Evolutionary conservation across 2,113 vertebrate species (phyloP), one percentile per base, ranked within the genome.

Genomic region (Gobius niger): DNA sequence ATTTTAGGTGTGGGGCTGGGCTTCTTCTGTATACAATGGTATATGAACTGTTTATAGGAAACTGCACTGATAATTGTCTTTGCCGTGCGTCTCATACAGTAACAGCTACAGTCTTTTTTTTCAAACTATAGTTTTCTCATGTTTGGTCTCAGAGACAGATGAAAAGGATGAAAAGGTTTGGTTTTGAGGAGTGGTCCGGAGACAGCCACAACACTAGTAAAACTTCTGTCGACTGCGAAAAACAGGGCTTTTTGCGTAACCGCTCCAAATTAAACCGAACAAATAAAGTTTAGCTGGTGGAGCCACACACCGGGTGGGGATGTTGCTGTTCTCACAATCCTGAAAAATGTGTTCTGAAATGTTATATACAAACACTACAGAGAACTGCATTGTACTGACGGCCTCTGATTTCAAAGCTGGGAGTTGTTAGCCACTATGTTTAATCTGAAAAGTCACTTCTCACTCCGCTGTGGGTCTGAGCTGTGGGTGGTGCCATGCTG

Each of bases 401-500:
- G 34, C 19, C 8, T n/a, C 16, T 53, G 68, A 44, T 77, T 72
- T 47, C 1, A 47, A 68, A 19, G 49, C 18, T 41, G 63, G 68
- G 51, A 1, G 18, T 68, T 63, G 71, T 66, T 57, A 44, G 62
- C 47, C 6, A 15, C 47, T 15, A 60, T 47, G 9, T 72, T 63
- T 67, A 70, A 78, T 47, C 63, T 62, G 24, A 73, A 15, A 57
- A 59, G 63, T 69, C 72, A 68, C 7, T 59, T 67, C 44, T 12
- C 56, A 61, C 40, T 57, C n/a, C 63, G 42, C 60, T 18, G 57
- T 44, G 2, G 44, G 34, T 63, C 70, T 82, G 68, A 75, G 69
- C 85, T 77, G 51, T 52, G 41, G 80, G 77, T 80, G 85, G 84
- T 70, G 61, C 75, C 71, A 82, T 57, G 18, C 44, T 10, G 10